Percentiles rank a stretch among this genome's conserved stretches.
phyloP scores from a whole-genome alignment of 2,113 vertebrate genomes.

The Nyctereutes procyonoides region DNA sequence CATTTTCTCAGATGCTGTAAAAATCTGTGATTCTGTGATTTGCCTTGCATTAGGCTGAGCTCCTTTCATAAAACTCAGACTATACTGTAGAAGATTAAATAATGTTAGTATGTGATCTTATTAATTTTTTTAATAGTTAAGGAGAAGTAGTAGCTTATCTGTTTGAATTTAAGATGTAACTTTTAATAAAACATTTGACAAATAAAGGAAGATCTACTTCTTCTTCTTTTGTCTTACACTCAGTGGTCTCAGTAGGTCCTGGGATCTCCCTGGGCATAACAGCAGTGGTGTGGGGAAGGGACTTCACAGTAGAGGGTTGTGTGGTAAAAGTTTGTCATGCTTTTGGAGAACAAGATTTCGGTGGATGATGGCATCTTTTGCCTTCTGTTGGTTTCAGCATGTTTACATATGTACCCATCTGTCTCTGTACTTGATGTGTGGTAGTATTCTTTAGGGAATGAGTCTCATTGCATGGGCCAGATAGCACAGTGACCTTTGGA shows the following conservation, averaged over 20 bases:
- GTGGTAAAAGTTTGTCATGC: neutral
- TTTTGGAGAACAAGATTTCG: neutral
- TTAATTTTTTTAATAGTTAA: constrained; percentile 36
- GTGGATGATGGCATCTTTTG: neutral
- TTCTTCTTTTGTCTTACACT: neutral
- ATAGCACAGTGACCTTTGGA: neutral
- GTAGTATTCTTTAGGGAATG: neutral
- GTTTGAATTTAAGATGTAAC: neutral
- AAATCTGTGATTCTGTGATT: neutral
- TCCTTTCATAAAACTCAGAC: neutral
- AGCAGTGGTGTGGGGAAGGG: neutral
- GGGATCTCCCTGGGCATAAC: neutral
- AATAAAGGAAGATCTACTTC: constrained; percentile 11
- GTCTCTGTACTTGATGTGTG: neutral
- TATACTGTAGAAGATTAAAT: neutral
- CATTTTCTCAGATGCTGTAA: neutral
- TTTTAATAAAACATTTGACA: neutral
- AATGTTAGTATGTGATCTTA: neutral
- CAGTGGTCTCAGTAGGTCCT: neutral
- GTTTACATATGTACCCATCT: neutral
- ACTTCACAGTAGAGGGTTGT: neutral
- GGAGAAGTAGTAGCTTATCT: neutral
- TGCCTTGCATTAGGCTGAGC: neutral
- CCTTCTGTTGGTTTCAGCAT: neutral
- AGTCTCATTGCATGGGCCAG: neutral